Conservation (phyloP, 1,140 invertebrate species). For the Nebria ingens region DNA sequence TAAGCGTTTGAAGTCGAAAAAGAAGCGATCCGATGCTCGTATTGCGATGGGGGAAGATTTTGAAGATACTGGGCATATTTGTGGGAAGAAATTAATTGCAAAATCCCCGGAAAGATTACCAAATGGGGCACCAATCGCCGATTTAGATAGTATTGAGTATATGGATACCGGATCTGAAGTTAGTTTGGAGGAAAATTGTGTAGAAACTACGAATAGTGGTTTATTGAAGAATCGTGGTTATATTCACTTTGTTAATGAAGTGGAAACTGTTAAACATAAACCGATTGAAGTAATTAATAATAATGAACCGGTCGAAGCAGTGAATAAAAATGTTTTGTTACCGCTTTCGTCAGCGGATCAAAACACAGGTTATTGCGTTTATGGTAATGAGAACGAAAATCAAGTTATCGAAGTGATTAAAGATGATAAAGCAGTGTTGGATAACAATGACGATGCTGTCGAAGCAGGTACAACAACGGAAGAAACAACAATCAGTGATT, state of each 20-base stretch:
- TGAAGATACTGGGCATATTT: constrained; percentile 30
- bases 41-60: constrained; percentile 17
- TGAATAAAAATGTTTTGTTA: constrained; percentile 15
- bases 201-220: constrained; percentile 39
- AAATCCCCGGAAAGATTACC: constrained; percentile 9
- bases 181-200: constrained; percentile 46
- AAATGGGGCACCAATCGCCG: constrained; percentile 17
- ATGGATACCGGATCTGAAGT: constrained; percentile 63
- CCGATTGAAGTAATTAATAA: background rate
- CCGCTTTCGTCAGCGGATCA: constrained; percentile 15
- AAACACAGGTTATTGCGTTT: constrained; percentile 27
- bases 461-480: constrained; percentile 48
- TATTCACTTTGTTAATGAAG: constrained; percentile 54
- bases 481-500: constrained; percentile 37
- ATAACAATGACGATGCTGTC: constrained; percentile 48
- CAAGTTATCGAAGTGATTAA: constrained; percentile 24
- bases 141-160: constrained; percentile 53
- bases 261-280: constrained; percentile 39
- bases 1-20: constrained; percentile 34
- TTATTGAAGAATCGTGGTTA: constrained; percentile 53
- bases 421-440: constrained; percentile 25
- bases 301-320: background rate
- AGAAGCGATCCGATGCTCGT: background rate
- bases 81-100: constrained; percentile 27
- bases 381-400: constrained; percentile 18